Evolutionary conservation across 2,888 invertebrate species (phyloP).

Genomic region (Hirtodrosophila cameraria): DNA sequence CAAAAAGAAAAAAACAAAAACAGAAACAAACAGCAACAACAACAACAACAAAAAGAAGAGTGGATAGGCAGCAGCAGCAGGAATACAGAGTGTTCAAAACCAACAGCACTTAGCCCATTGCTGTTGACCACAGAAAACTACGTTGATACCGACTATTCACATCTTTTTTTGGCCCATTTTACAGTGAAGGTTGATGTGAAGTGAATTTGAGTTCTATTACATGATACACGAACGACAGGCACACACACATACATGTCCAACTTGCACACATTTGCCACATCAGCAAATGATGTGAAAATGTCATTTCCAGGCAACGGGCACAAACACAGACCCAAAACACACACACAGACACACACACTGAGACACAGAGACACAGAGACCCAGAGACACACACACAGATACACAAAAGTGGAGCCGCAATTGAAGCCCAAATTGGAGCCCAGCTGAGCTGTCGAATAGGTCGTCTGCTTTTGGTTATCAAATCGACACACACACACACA

Average conservation of each 20-base stretch:
- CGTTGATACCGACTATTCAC: conserved; percentile 49
- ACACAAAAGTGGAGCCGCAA: conserved; percentile 36
- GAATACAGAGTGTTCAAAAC: background rate
- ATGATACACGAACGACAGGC: conserved; percentile 8
- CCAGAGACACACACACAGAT: background rate
- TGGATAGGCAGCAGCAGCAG: conserved; percentile 2
- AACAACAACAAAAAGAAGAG: too few relatives aligned
- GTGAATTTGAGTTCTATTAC: conserved; percentile 52
- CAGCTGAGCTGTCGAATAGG: conserved; percentile 50
- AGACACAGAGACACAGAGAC: background rate
- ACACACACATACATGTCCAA: conserved; percentile 6
- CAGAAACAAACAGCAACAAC: too few relatives aligned
- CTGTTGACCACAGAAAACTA: conserved; percentile 34
- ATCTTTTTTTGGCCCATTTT: conserved; percentile 34
- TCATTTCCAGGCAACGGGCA: conserved; percentile 65
- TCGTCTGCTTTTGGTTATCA: conserved; percentile 54
- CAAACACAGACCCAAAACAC: conserved; percentile 1
- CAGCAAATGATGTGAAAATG: conserved; percentile 80
- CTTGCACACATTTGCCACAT: conserved; percentile 74
- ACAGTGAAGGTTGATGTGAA: conserved; percentile 42
- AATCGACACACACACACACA: conserved; percentile 34
- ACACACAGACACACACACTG: background rate
- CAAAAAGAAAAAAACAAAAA: conserved; percentile 8
- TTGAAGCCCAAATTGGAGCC: conserved; percentile 58
- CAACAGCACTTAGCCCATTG: conserved; percentile 9